A percentile compares a stretch with the other conserved stretches of the same genome.
phyloP scores from a whole-genome alignment of 1,140 invertebrate species.

The Bradysia coprophila region DNA sequence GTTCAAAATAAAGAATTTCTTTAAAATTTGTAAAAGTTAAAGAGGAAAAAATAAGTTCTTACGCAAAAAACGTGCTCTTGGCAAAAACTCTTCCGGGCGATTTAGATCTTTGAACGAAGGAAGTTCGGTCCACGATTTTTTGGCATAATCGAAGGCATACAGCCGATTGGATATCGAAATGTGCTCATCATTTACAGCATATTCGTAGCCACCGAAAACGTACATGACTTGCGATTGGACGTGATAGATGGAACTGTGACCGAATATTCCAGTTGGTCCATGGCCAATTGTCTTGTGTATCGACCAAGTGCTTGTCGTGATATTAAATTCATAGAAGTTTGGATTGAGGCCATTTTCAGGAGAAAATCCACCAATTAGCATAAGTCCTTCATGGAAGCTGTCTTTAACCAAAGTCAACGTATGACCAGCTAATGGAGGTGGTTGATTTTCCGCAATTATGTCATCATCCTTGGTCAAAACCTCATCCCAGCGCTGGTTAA shows the following conservation, averaged over 20 bases:
- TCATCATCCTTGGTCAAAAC: constrained; percentile 29
- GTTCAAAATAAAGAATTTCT: neutral
- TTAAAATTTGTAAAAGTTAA: too few relatives aligned
- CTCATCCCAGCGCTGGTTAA: constrained; percentile 67
- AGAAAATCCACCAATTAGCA: constrained; percentile 80
- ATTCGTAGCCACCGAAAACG: constrained; percentile 74
- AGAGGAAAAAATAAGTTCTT: constrained; percentile 27
- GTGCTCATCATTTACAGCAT: constrained; percentile 6
- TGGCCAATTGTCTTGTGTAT: constrained; percentile 46
- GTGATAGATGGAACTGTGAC: constrained; percentile 81
- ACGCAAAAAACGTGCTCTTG: constrained; percentile 67
- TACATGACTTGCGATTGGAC: constrained; percentile 63
- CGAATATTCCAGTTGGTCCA: constrained; percentile 65
- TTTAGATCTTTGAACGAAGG: constrained; percentile 45
- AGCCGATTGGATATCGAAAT: constrained; percentile 33
- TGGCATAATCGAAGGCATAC: constrained; percentile 58
- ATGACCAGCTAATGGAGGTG: constrained; percentile 67
- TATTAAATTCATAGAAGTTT: constrained; percentile 65
- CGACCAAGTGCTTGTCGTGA: constrained; percentile 52
- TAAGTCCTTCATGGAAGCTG: constrained; percentile 51
- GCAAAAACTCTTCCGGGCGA: constrained; percentile 30
- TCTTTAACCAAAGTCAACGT: constrained; percentile 63
- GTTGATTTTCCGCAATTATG: constrained; percentile 18
- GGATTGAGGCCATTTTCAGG: constrained; percentile 52
- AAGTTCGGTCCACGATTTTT: constrained; percentile 55